phyloP scores from a whole-genome alignment of 2,797 vertebrate species.

The Threskiornis aethiopicus region DNA sequence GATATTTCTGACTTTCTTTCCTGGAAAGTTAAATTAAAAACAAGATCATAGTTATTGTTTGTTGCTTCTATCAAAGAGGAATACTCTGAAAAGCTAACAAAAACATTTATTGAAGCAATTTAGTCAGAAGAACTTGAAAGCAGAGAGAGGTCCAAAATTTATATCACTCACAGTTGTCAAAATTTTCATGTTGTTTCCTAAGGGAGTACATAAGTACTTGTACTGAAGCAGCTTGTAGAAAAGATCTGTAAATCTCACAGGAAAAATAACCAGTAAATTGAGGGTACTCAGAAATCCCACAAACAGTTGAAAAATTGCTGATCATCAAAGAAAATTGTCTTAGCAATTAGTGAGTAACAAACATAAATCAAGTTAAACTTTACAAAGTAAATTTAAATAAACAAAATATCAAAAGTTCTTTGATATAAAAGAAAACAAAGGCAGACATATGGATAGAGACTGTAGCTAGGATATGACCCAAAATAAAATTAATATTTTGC shows the following conservation, averaged over 20 bases:
- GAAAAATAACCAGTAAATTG: not conserved
- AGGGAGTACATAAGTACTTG: not conserved
- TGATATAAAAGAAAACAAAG: not conserved
- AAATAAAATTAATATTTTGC: not conserved
- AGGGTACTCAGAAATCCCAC: not conserved
- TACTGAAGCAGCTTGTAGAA: not conserved
- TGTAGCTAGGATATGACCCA: not conserved
- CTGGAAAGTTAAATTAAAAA: not conserved
- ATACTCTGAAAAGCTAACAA: not conserved
- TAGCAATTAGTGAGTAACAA: not conserved
- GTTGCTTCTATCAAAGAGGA: not conserved
- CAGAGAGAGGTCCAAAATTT: not conserved
- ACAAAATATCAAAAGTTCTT: not conserved
- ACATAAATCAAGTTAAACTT: not conserved
- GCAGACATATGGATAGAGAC: not conserved
- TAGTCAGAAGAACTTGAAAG: not conserved
- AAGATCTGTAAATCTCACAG: not conserved
- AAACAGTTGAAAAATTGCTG: not conserved
- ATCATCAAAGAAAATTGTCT: not conserved
- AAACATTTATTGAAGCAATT: not conserved
- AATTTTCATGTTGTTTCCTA: not conserved
- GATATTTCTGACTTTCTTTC: not conserved
- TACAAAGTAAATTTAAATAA: not conserved
- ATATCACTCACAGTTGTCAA: not conserved
- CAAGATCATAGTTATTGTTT: not conserved